Conservation (phyloP, 2,888 invertebrate genomes). For the Tanypteryx hageni region DNA sequence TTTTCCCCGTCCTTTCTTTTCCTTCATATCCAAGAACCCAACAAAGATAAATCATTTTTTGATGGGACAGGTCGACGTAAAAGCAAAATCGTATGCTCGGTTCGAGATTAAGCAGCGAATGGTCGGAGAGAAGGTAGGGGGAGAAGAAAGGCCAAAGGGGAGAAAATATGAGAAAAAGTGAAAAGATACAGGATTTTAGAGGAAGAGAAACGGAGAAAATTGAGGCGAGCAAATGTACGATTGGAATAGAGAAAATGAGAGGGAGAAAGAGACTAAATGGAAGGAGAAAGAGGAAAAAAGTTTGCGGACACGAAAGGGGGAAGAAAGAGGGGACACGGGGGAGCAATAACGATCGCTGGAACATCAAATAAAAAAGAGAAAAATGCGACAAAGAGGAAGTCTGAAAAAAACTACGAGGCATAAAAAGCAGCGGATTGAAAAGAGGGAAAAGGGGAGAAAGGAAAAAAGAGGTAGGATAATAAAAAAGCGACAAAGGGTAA, state of each 20-base stretch:
- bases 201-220: not conserved
- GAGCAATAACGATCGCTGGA: slow-evolving; percentile 25
- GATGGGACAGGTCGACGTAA: slow-evolving; percentile 26
- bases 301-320: not conserved
- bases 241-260: not conserved
- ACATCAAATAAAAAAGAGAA: slow-evolving; percentile 22
- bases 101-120: not conserved
- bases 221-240: not conserved
- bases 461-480: not conserved
- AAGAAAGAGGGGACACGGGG: not conserved
- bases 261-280: not conserved
- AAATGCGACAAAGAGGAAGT: not conserved
- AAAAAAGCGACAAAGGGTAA: not conserved
- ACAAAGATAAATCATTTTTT: slow-evolving; percentile 33
- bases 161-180: not conserved
- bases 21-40: not conserved
- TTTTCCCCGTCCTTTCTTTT: not conserved
- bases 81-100: slow-evolving; percentile 27
- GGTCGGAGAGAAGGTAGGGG: not conserved
- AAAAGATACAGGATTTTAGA: too few species aligned
- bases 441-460: not conserved
- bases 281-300: not conserved
- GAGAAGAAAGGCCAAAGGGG: not conserved
- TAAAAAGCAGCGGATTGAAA: not conserved
- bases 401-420: not conserved